These are phyloP conservation scores for Onychomys arenicola DNA, from an alignment of 2,797 vertebrate species.

Conservation along the genomic window DNA sequence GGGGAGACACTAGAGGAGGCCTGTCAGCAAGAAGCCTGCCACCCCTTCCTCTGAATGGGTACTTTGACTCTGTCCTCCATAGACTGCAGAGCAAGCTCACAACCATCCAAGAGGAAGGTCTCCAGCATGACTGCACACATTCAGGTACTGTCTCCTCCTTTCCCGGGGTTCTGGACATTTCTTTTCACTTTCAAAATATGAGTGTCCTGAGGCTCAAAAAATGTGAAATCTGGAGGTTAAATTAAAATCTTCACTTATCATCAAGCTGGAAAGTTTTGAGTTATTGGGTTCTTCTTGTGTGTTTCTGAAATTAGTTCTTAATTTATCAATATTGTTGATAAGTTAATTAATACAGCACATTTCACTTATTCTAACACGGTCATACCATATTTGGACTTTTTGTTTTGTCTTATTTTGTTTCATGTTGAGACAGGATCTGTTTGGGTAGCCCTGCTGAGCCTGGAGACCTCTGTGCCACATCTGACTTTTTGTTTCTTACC, in stretches of 20 bases:
- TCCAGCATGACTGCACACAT: constrained; percentile 73
- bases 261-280: background rate
- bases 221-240: background rate
- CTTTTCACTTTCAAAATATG: background rate
- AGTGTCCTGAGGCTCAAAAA: background rate
- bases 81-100: constrained; percentile 70
- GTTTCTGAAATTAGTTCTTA: constrained; percentile 16
- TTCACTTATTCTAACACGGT: background rate
- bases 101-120: constrained; percentile 74
- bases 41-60: background rate
- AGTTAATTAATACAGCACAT: background rate
- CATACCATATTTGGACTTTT: background rate
- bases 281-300: background rate
- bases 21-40: background rate
- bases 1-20: background rate
- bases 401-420: background rate
- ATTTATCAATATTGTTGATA: background rate
- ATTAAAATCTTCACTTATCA: background rate
- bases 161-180: background rate
- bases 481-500: background rate
- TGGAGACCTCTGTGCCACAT: background rate
- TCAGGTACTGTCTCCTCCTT: constrained; percentile 61
- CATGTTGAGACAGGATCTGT: background rate
- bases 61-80: background rate
- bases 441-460: background rate